Percentiles rank a stretch among this genome's conserved stretches.
These are phyloP conservation scores for Peromyscus polionotus DNA, from an alignment of 2,113 vertebrate genomes.

Conservation along the genomic window DNA sequence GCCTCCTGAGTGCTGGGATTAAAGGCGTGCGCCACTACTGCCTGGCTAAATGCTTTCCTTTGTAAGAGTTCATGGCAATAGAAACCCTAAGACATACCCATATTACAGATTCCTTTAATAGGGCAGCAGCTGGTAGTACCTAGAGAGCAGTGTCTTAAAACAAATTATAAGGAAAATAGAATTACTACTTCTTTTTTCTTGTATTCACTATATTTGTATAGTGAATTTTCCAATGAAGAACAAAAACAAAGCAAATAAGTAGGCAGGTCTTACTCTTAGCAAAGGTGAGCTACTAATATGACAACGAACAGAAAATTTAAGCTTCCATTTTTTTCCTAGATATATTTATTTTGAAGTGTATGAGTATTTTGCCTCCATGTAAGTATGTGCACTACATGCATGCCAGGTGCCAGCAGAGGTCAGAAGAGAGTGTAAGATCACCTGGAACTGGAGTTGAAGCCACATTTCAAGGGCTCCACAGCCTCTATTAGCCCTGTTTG, in stretches of 20 bases:
- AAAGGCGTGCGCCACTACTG: too few relatives aligned
- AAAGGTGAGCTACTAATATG: constrained; percentile 20
- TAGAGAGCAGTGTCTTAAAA: constrained; percentile 46
- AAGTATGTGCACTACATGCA: not conserved
- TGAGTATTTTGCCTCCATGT: not conserved
- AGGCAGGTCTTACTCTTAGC: not conserved
- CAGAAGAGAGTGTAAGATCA: not conserved
- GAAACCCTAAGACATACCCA: not conserved
- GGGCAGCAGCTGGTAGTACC: not conserved
- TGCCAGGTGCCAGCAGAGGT: not conserved
- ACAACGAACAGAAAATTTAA: constrained; percentile 31
- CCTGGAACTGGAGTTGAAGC: not conserved
- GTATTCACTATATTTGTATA: not conserved
- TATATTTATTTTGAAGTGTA: not conserved
- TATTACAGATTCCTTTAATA: constrained; percentile 24
- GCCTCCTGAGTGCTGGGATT: too few relatives aligned
- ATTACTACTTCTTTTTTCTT: not conserved
- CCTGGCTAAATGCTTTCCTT: not conserved
- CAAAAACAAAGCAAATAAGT: constrained; percentile 32
- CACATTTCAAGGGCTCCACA: not conserved
- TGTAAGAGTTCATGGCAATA: not conserved
- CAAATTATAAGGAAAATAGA: constrained; percentile 30
- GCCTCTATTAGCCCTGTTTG: not conserved
- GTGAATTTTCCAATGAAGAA: constrained; percentile 45
- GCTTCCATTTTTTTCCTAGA: not conserved